Conservation (phyloP, 1,140 invertebrate genomes). For the Euwallacea fornicatus region DNA sequence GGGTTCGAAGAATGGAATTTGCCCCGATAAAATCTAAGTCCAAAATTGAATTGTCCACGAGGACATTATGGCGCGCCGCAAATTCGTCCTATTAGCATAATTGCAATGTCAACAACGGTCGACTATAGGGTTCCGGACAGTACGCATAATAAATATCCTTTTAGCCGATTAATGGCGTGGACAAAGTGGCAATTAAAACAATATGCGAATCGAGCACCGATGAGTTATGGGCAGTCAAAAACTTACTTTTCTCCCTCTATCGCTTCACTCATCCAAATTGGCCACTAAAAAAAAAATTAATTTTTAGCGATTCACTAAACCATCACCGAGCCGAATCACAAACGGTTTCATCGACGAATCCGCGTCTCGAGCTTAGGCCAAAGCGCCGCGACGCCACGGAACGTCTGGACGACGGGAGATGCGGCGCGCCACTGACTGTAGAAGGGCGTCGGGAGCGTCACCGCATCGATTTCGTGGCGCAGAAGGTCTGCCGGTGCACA, state of each 20-base stretch:
- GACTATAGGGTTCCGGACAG: neutral
- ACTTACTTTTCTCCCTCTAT: too few species aligned
- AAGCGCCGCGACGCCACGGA: conserved; percentile 1
- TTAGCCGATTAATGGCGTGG: too few species aligned
- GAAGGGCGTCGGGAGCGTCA: conserved; percentile 31
- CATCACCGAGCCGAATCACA: too few species aligned
- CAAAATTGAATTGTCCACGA: too few species aligned
- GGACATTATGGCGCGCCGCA: neutral
- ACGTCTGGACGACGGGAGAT: conserved; percentile 1
- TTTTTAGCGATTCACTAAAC: too few species aligned
- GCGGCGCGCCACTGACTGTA: conserved; percentile 24
- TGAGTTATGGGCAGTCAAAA: too few species aligned
- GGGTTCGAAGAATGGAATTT: neutral
- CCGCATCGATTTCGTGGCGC: conserved; percentile 32
- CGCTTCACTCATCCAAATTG: too few species aligned
- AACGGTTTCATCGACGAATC: too few species aligned
- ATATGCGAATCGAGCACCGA: too few species aligned
- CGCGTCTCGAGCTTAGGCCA: neutral
- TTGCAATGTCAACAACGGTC: neutral
- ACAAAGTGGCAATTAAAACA: too few species aligned
- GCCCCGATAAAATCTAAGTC: too few species aligned
- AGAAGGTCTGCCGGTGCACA: conserved; percentile 25
- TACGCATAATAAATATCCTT: conserved; percentile 1
- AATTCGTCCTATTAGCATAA: conserved; percentile 2
- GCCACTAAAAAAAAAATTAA: too few species aligned